These are phyloP conservation scores for Hippocampus barbouri DNA, from an alignment of 2,113 vertebrate genomes.

Conservation along the genomic window DNA sequence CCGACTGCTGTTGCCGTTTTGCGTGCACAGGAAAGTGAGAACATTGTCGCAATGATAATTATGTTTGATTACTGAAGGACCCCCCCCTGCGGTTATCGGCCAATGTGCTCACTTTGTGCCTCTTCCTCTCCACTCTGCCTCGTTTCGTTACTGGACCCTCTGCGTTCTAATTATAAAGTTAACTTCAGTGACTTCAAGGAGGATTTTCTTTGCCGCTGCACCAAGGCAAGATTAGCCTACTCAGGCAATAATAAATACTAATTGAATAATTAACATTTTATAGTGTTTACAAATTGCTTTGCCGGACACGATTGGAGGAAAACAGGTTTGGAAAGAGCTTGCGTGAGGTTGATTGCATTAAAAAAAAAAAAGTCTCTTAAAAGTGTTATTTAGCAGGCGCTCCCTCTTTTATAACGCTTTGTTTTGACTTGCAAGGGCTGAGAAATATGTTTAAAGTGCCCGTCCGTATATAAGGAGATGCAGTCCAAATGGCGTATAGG, in stretches of 20 bases:
- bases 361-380: background rate
- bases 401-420: background rate
- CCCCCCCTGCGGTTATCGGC: slow-evolving; percentile 43
- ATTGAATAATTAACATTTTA: slow-evolving; percentile 15
- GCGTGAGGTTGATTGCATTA: background rate
- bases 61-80: slow-evolving; percentile 63
- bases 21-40: slow-evolving; percentile 32
- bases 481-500: too few relatives aligned
- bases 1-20: slow-evolving; percentile 26
- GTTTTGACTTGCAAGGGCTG: background rate
- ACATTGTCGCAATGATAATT: slow-evolving; percentile 58
- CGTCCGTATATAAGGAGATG: too few relatives aligned
- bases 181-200: slow-evolving; percentile 8
- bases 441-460: slow-evolving; percentile 1
- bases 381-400: background rate
- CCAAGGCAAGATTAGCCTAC: slow-evolving; percentile 5
- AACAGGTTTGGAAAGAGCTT: background rate
- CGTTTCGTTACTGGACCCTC: slow-evolving; percentile 11
- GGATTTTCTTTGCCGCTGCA: slow-evolving; percentile 6
- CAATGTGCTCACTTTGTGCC: slow-evolving; percentile 32
- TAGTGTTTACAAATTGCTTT: slow-evolving; percentile 10
- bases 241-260: slow-evolving; percentile 19
- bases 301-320: background rate
- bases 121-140: slow-evolving; percentile 2
- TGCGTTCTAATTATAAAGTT: slow-evolving; percentile 26